phyloP scores from a whole-genome alignment of 2,797 vertebrate genomes.

The Channallabes apus region DNA sequence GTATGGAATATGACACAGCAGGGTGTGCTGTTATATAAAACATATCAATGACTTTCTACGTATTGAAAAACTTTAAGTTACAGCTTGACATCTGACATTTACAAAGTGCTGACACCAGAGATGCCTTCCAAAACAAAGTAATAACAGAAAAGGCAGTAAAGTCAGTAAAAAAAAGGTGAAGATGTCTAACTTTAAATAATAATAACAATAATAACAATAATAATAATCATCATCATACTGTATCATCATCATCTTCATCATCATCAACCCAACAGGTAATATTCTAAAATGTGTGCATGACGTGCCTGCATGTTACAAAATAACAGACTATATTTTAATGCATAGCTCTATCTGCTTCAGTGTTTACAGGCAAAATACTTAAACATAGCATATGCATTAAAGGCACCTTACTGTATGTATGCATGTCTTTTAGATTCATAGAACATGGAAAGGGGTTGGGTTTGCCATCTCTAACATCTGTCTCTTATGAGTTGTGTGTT shows the following conservation, averaged over 20 bases:
- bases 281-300: too few species aligned
- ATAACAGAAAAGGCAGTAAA: background rate
- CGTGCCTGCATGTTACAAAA: conserved; percentile 15
- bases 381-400: conserved; percentile 58
- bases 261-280: background rate
- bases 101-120: background rate
- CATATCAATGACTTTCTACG: background rate
- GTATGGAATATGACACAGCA: background rate
- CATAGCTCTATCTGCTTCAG: conserved; percentile 58
- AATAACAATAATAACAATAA: background rate
- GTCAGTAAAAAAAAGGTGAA: background rate
- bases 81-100: background rate
- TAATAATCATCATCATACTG: background rate
- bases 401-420: conserved; percentile 24
- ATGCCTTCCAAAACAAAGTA: background rate
- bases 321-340: conserved; percentile 64
- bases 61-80: background rate
- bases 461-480: conserved; percentile 50
- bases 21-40: background rate
- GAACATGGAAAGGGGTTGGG: conserved; percentile 26
- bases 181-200: background rate
- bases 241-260: background rate
- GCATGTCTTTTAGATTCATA: background rate
- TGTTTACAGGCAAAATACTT: conserved; percentile 71
- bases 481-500: conserved; percentile 24